A percentile compares a stretch with the other conserved stretches of the same genome.
Conservation (phyloP, 2,113 vertebrate genomes). For the Cheirogaleus medius region DNA sequence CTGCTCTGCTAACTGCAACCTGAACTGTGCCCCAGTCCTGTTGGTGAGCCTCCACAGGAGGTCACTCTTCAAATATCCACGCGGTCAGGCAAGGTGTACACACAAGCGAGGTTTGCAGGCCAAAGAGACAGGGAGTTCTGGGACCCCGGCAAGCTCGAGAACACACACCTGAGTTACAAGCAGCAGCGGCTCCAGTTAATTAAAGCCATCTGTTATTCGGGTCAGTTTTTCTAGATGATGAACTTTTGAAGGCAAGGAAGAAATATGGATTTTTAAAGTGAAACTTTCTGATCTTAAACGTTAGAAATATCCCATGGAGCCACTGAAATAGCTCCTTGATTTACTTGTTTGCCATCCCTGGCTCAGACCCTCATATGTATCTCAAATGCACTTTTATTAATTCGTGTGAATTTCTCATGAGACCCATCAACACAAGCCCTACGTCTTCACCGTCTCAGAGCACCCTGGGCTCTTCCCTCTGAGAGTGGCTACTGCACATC, state of each 20-base stretch:
- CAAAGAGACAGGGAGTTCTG: neutral
- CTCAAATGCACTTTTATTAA: neutral
- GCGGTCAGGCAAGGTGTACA: neutral
- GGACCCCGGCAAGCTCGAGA: neutral
- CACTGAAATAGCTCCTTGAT: neutral
- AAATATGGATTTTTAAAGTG: neutral
- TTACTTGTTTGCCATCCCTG: neutral
- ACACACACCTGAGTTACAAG: neutral
- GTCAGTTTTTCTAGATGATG: neutral
- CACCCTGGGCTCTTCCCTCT: neutral
- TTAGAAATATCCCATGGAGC: neutral
- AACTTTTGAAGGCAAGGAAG: neutral
- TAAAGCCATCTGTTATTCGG: neutral
- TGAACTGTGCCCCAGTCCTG: neutral
- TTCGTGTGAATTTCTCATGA: neutral
- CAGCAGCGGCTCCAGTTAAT: neutral
- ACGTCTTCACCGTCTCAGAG: neutral
- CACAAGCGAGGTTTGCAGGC: neutral
- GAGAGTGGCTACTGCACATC: neutral
- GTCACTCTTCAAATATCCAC: neutral
- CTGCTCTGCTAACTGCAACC: neutral
- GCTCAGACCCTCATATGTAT: neutral
- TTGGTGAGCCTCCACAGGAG: neutral
- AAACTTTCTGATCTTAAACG: neutral
- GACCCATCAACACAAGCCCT: neutral